Percentiles rank a stretch among this genome's conserved stretches.
These are phyloP conservation scores for Bombycilla garrulus DNA, from an alignment of 2,113 vertebrate genomes.

Conservation along the genomic window DNA sequence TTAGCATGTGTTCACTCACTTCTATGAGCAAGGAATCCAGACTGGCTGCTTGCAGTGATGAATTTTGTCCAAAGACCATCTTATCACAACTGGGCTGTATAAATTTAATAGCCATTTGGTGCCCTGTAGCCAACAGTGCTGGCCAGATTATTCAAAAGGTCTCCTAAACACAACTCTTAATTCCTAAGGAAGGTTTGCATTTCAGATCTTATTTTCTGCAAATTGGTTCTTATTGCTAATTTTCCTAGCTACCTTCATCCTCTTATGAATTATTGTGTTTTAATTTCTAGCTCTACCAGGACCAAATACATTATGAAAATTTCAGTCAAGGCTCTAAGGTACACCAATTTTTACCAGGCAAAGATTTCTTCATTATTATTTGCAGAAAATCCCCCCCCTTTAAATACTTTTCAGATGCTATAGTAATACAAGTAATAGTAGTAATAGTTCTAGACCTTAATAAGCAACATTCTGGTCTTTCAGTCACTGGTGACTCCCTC, in stretches of 20 bases:
- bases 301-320: background rate
- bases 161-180: background rate
- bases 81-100: background rate
- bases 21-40: background rate
- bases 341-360: background rate
- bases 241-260: background rate
- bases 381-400: background rate
- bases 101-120: background rate
- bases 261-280: background rate
- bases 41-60: background rate
- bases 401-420: background rate
- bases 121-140: background rate
- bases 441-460: background rate
- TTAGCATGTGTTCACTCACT: background rate
- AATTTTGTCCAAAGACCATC: background rate
- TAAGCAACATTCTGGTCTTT: background rate
- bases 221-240: background rate
- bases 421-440: background rate
- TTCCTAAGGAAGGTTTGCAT: background rate
- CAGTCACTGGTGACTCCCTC: background rate
- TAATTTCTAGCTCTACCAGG: background rate
- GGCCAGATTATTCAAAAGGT: background rate
- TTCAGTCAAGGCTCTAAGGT: background rate
- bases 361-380: background rate
- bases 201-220: background rate